A percentile compares a stretch with the other conserved stretches of the same genome.
phyloP scores from a whole-genome alignment of 2,113 vertebrate species.

The Melozone crissalis region DNA sequence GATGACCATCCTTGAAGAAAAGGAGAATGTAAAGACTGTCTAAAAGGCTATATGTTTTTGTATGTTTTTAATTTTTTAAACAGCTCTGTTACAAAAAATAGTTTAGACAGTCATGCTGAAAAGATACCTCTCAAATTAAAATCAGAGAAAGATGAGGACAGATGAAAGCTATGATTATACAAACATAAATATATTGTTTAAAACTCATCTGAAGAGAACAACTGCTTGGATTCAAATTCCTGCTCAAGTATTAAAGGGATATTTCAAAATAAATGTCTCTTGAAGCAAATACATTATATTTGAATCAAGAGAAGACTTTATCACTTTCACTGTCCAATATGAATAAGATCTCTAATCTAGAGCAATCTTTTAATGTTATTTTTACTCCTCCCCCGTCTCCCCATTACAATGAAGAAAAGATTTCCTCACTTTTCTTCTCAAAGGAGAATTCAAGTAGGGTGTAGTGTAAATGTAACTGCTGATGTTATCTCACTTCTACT shows the following conservation, averaged over 20 bases:
- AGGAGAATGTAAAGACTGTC: background rate
- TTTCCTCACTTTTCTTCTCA: background rate
- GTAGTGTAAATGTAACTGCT: background rate
- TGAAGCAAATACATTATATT: background rate
- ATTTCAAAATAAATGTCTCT: background rate
- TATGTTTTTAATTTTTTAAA: no score
- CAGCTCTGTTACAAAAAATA: background rate
- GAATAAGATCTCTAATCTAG: background rate
- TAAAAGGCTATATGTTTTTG: background rate
- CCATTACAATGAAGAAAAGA: background rate
- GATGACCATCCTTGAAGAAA: background rate
- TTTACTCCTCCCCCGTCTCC: rapidly evolving
- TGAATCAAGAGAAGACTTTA: background rate
- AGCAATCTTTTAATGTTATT: background rate
- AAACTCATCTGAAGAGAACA: background rate
- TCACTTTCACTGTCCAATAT: background rate
- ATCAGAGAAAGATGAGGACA: background rate
- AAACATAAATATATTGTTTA: background rate
- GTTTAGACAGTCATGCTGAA: background rate
- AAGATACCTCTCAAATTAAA: background rate
- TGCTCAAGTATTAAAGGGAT: background rate
- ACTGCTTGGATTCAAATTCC: background rate
- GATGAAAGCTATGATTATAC: background rate
- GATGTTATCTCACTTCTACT: background rate
- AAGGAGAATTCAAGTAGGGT: background rate